phyloP scores from a whole-genome alignment of 2,113 vertebrate genomes.

The Hippocampus abdominalis region DNA sequence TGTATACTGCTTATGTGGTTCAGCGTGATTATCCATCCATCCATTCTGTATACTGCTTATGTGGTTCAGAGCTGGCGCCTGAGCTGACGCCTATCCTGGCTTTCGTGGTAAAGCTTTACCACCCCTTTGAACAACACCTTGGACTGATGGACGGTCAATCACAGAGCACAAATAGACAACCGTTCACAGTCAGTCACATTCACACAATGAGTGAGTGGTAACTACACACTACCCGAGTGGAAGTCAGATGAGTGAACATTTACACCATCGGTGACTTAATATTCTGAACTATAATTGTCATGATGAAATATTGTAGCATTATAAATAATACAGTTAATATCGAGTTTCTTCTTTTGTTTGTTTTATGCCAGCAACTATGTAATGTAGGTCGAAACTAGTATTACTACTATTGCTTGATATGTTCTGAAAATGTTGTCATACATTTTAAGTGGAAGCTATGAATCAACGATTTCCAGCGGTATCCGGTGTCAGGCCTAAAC shows the following conservation, averaged over 20 bases:
- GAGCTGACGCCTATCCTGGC: neutral
- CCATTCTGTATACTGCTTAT: neutral
- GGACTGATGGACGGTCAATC: neutral
- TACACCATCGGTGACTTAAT: neutral
- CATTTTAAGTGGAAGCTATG: neutral
- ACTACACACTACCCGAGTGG: neutral
- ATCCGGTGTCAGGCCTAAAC: neutral
- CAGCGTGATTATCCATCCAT: neutral
- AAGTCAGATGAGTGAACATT: neutral
- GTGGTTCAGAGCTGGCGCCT: neutral
- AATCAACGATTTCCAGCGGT: neutral
- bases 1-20: no score
- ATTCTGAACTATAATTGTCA: neutral
- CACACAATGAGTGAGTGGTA: neutral
- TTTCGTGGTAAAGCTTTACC: neutral
- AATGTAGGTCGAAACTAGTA: neutral
- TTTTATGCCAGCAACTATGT: neutral
- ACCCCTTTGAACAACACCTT: no score
- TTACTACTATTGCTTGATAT: neutral
- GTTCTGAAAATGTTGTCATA: neutral
- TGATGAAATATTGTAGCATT: neutral
- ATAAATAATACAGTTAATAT: neutral
- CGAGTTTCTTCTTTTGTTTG: neutral
- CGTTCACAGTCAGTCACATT: neutral
- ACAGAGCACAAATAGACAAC: neutral